Evolutionary conservation across 64 coral and sea anemone species (phyloP).

Genomic region (Astreopora myriophthalma): DNA sequence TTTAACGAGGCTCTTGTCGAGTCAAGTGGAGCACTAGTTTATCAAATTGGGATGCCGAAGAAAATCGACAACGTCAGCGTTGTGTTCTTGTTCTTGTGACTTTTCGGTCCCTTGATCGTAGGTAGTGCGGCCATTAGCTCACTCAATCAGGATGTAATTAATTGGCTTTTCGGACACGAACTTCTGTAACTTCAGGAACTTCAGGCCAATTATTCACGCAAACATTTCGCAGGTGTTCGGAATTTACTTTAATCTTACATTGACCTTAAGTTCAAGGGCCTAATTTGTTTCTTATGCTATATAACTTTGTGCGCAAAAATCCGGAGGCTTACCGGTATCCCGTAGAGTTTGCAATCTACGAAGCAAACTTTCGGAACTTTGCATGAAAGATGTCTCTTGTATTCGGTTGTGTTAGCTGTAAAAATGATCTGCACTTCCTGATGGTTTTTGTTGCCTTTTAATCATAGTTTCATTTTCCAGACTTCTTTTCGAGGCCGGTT

Average conservation of each 20-base stretch:
- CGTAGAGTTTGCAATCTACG: neutral
- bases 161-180: neutral
- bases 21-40: neutral
- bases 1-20: neutral
- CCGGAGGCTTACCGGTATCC: neutral
- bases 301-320: neutral
- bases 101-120: neutral
- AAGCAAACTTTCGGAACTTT: constrained; percentile 21
- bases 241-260: neutral
- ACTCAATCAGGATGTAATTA: neutral
- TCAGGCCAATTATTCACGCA: neutral
- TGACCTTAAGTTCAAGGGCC: neutral
- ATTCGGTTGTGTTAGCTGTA: neutral
- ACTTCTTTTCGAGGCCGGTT: too few relatives aligned
- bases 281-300: neutral
- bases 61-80: neutral
- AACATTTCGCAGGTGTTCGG: neutral
- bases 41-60: neutral
- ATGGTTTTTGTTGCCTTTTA: neutral
- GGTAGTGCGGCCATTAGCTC: constrained; percentile 24
- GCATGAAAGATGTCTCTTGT: neutral
- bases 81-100: neutral
- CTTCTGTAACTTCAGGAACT: neutral
- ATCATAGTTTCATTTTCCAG: neutral
- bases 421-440: neutral